These are phyloP conservation scores for Acleris laterana DNA, from an alignment of 2,888 invertebrate species.

Conservation along the genomic window DNA sequence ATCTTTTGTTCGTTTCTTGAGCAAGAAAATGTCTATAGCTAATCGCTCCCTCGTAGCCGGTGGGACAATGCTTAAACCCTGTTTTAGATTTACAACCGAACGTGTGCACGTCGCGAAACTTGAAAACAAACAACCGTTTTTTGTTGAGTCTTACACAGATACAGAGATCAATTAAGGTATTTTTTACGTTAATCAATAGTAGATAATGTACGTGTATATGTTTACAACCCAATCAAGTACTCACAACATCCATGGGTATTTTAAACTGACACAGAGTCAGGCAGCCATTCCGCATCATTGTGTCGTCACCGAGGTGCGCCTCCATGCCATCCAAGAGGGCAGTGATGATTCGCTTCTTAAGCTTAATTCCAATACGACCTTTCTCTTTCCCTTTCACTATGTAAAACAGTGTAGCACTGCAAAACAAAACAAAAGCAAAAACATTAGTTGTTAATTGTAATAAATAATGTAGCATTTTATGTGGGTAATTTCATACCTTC, in stretches of 20 bases:
- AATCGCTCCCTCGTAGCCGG: too few species aligned
- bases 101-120: too few species aligned
- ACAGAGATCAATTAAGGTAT: too few species aligned
- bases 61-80: too few species aligned
- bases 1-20: too few species aligned
- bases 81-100: too few species aligned
- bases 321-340: slow-evolving; percentile 95
- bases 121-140: too few species aligned
- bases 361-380: slow-evolving; percentile 87
- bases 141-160: too few species aligned
- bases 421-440: slow-evolving; percentile 46
- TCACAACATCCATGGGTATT: slow-evolving; percentile 96
- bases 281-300: slow-evolving; percentile 98
- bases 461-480: not conserved
- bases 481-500: slow-evolving; percentile 84
- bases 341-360: slow-evolving; percentile 92
- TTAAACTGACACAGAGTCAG: slow-evolving; percentile 97
- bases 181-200: too few species aligned
- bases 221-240: slow-evolving; percentile 49
- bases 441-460: too few species aligned
- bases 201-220: too few species aligned
- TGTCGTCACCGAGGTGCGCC: slow-evolving; percentile 92
- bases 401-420: slow-evolving; percentile 96
- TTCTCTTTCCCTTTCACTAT: slow-evolving; percentile 95
- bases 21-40: too few species aligned